Percentiles rank a stretch among this genome's conserved stretches.
phyloP scores from a whole-genome alignment of 1,140 invertebrate genomes.

The Bombus superbus region DNA sequence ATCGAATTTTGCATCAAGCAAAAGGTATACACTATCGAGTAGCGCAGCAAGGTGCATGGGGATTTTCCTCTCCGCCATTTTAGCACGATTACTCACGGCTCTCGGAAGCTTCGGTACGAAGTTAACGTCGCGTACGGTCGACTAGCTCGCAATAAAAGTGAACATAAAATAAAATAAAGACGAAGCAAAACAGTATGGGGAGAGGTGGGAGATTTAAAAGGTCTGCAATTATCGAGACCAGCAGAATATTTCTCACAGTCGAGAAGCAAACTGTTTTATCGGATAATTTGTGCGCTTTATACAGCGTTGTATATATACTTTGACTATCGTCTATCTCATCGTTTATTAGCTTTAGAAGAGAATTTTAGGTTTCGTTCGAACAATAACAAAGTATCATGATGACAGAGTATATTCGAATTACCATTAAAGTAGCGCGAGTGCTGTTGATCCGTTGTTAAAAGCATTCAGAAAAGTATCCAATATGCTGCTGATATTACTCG shows the following conservation, averaged over 20 bases:
- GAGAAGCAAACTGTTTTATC: no score
- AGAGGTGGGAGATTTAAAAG: background rate
- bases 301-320: no score
- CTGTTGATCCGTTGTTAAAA: background rate
- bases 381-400: no score
- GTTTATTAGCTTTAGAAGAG: no score
- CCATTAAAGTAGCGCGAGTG: background rate
- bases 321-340: no score
- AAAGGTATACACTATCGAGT: background rate
- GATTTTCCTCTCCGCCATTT: background rate
- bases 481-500: background rate
- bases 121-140: conserved; percentile 22
- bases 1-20: background rate
- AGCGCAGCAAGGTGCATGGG: background rate
- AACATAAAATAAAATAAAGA: conserved; percentile 46
- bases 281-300: no score
- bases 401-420: no score
- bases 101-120: background rate
- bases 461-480: background rate
- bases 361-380: no score
- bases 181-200: background rate
- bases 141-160: conserved; percentile 48
- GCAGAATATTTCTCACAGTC: background rate
- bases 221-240: conserved; percentile 31
- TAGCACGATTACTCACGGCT: no score